Base-by-base conservation (phyloP, 2,113 vertebrate genomes). In the Saimiri boliviensis region DNA sequence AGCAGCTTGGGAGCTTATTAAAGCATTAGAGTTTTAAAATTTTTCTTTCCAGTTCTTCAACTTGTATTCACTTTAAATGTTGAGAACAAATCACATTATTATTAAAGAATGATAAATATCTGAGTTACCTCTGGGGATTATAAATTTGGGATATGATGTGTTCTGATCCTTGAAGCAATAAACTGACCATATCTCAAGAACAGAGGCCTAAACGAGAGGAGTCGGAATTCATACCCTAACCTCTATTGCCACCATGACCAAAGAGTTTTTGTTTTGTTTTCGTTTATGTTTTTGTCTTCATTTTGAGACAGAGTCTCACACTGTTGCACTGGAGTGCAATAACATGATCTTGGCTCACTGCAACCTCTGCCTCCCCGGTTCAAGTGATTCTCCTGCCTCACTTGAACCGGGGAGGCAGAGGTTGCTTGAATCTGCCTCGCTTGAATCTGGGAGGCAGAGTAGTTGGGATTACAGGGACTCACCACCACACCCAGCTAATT, bases 11-110 rank as follows among this genome's bases (percentile, higher is more conserved):
- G 20, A 86, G 23, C 11, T 27, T 54, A 13, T 70, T 79, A 45
- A 81, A 83, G 21, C 37, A 30, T 45, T 42, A 49, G 23, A 68
- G 21, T n/a, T 90, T 63, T 93, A 35, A 60, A 85, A 86, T 5
- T 12, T 70, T 95, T 86, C 91, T 71, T 58, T 40, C 52, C 73
- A 49, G 5, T 63, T 95, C 84, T 96, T 93, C 25, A 91, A 94
- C 94, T 83, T 71, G 42, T 35, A 2, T 45, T 91, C 6, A 79
- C 4, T 37, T 20, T 73, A 81, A 86, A 82, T 82, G 42, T 42
- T 84, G 7, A 90, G 42, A 86, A 63, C 8, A 84, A 91, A 21
- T 49, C 30, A 76, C 1, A 68, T 63, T 93, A 83, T 63, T 84
- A 76, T 12, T 85, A 58, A 84, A 82, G 74, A 81, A 80, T 80